A percentile compares a stretch with the other conserved stretches of the same genome.
Evolutionary conservation across 2,888 invertebrate species (phyloP).

Genomic region (Caenorhabditis angaria): DNA sequence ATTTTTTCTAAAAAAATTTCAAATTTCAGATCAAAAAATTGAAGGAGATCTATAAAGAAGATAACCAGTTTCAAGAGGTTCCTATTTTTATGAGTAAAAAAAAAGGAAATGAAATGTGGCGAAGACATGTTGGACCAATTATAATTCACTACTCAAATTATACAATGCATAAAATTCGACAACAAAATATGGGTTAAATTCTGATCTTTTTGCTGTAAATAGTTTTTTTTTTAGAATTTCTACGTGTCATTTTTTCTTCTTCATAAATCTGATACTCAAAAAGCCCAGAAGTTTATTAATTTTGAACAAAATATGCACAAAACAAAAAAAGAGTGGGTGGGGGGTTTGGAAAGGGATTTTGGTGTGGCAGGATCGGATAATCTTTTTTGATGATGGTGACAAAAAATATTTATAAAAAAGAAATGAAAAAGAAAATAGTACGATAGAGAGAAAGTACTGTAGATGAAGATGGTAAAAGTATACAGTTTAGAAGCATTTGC

Average conservation of each 20-base stretch:
- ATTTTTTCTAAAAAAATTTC: no score
- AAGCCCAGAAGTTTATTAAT: slow-evolving; percentile 2
- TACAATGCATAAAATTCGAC: not conserved
- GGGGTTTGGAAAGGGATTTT: not conserved
- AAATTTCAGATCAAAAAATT: no score
- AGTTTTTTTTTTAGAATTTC: not conserved
- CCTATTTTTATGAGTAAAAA: no score
- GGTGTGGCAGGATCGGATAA: slow-evolving; percentile 4
- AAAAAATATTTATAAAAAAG: not conserved
- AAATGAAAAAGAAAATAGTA: slow-evolving; percentile 3
- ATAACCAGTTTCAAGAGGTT: no score
- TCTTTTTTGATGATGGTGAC: not conserved
- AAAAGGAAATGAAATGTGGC: not conserved
- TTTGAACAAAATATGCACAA: slow-evolving; percentile 1
- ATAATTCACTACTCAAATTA: not conserved
- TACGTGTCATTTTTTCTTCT: not conserved
- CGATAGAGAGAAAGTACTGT: not conserved
- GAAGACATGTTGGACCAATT: not conserved
- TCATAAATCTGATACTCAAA: not conserved
- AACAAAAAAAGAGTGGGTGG: not conserved
- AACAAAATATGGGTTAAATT: not conserved
- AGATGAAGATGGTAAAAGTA: slow-evolving; percentile 6
- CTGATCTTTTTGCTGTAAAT: not conserved
- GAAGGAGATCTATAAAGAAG: no score
- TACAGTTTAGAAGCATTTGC: slow-evolving; percentile 41